Base-by-base conservation (phyloP, 2,888 invertebrate genomes). In the Podabrus alpinus region DNA sequence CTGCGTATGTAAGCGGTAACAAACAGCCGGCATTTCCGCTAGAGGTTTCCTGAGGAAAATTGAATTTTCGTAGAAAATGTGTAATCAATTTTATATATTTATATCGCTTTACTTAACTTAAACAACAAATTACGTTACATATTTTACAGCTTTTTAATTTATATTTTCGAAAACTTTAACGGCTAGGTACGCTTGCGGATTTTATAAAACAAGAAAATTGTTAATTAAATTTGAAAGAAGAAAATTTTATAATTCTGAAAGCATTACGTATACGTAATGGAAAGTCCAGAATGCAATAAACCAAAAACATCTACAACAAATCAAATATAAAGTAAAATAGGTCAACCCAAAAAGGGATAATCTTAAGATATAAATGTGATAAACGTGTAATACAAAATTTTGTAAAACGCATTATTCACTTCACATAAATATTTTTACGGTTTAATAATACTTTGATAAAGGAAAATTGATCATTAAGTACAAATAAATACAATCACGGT, bases 11-110 rank as follows among this genome's bases (percentile, higher is more conserved):
- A 74, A 74, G 67, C 74, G 68, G 71, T 74, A 77, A 75, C 75
- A 75, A 77, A 77, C 73, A 75, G 72, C 74, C 70, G 77, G 68
- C 70, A 72, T 77, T 77, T 77, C 77, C 77, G 69, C 73, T 66
- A 64, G 73, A 69, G 77, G 75, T 75, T 77, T 77, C 71, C 73
- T 60, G 62, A 45, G 68, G 64, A 74, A 72, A 77, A 75, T 77
- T 75, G 71, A 75, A 73, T 77, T 77, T 75, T 68, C 67, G 66
- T 70, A 45, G 24, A 25, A 71, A 71, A 71, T 66, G 71, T 59
- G 25, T 71, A 74, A 74, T 74, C 71, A 74, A 68, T 68, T 74
- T 74, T 74, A 71, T 74, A 71, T 74, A 74, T 74, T 71, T 74
- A 70, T 61, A 70, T 70, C 67, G 29, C 66, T 72, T 69, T 69